Conservation (phyloP, 2,113 vertebrate species). For the Labeo catla region DNA sequence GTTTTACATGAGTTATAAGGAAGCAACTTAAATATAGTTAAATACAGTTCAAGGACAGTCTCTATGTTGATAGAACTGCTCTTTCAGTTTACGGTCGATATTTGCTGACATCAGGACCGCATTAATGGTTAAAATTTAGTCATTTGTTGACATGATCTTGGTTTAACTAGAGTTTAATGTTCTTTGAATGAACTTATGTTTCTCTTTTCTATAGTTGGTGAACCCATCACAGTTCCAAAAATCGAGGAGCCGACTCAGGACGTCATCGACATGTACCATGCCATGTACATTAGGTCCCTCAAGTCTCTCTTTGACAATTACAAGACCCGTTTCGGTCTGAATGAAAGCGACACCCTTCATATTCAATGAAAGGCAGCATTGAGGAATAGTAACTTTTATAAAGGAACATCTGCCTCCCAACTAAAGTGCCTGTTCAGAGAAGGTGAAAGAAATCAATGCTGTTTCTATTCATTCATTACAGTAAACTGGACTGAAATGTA, state of each 20-base stretch:
- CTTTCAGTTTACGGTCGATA: slow-evolving; percentile 6
- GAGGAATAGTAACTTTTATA: neutral
- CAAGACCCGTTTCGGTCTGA: slow-evolving; percentile 89
- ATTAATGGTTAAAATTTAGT: slow-evolving; percentile 14
- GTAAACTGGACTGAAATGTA: neutral
- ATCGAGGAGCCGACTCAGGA: slow-evolving; percentile 82
- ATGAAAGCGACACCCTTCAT: slow-evolving; percentile 82
- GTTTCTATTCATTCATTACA: neutral
- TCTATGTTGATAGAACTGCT: neutral
- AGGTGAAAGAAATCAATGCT: neutral
- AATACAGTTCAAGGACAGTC: slow-evolving; percentile 24
- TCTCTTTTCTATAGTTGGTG: slow-evolving; percentile 82
- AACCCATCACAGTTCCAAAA: slow-evolving; percentile 93
- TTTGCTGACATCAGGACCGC: neutral
- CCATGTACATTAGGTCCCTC: slow-evolving; percentile 87
- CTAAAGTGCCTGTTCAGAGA: slow-evolving; percentile 19
- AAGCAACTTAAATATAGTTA: neutral
- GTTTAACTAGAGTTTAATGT: neutral
- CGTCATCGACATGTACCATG: slow-evolving; percentile 90
- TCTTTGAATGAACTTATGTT: slow-evolving; percentile 10
- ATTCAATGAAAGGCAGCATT: slow-evolving; percentile 78
- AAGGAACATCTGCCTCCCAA: neutral
- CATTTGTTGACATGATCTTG: slow-evolving; percentile 1
- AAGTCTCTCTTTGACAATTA: slow-evolving; percentile 89
- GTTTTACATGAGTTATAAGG: neutral